Evolutionary conservation across 2,113 vertebrate species (phyloP).

Genomic region (Fulmarus glacialis): DNA sequence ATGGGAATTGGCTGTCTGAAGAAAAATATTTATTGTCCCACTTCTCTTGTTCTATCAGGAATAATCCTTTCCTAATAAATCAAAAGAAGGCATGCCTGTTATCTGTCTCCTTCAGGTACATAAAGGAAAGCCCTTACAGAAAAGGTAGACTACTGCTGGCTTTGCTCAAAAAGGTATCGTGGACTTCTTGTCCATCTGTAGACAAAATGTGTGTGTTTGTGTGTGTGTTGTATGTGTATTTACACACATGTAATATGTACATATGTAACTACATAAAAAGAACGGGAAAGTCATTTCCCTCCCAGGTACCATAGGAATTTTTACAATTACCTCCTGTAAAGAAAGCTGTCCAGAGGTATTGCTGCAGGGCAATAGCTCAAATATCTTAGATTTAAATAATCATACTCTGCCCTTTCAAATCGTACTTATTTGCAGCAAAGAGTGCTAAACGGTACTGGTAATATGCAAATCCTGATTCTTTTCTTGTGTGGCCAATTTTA

Average conservation of each 20-base stretch:
- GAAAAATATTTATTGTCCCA: neutral
- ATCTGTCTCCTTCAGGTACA: neutral
- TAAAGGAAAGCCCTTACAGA: neutral
- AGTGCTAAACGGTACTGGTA: neutral
- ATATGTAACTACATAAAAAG: neutral
- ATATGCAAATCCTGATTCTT: neutral
- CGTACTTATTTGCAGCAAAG: neutral
- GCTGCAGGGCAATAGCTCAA: neutral
- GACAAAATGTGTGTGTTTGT: neutral
- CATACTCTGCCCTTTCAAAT: neutral
- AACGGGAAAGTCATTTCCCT: neutral
- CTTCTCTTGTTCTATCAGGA: neutral
- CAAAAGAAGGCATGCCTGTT: neutral
- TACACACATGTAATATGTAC: neutral
- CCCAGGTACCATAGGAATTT: neutral
- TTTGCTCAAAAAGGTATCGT: neutral
- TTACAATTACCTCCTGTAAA: neutral
- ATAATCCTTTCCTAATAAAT: neutral
- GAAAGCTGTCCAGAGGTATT: neutral
- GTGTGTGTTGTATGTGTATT: neutral
- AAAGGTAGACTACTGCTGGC: neutral
- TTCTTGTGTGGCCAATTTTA: neutral
- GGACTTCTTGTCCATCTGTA: neutral
- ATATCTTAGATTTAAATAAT: neutral
- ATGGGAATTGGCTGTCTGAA: neutral